phyloP scores from a whole-genome alignment of 2,888 invertebrate species.

The Thysanoteuthis rhombus region DNA sequence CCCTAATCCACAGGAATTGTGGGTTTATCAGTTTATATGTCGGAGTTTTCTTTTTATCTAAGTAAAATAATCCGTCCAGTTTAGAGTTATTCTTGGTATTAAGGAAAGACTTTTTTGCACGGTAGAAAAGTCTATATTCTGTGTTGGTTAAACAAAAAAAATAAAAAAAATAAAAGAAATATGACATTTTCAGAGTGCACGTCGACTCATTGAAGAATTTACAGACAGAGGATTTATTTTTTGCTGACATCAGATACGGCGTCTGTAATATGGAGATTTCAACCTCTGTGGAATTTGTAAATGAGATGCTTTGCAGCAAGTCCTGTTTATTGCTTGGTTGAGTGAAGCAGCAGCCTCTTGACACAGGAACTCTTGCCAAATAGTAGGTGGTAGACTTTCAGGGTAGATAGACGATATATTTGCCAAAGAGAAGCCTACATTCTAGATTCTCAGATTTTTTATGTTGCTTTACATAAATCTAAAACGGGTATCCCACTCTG shows the following conservation, averaged over 20 bases:
- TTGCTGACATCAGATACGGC: neutral
- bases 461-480: too few relatives aligned
- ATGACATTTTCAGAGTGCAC: neutral
- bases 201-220: neutral
- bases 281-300: neutral
- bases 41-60: too few relatives aligned
- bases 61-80: too few relatives aligned
- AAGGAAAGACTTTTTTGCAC: too few relatives aligned
- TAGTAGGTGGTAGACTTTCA: neutral
- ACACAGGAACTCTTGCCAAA: neutral
- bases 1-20: too few relatives aligned
- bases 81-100: too few relatives aligned
- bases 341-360: neutral
- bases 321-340: neutral
- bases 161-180: too few relatives aligned
- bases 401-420: neutral
- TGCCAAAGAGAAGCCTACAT: neutral
- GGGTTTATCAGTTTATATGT: too few relatives aligned
- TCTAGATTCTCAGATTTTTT: too few relatives aligned
- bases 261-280: neutral
- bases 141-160: too few relatives aligned
- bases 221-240: neutral
- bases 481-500: too few relatives aligned
- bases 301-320: neutral
- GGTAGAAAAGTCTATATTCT: too few relatives aligned